Conservation (phyloP, 1,140 invertebrate species). For the Meloidogyne chitwoodi region DNA sequence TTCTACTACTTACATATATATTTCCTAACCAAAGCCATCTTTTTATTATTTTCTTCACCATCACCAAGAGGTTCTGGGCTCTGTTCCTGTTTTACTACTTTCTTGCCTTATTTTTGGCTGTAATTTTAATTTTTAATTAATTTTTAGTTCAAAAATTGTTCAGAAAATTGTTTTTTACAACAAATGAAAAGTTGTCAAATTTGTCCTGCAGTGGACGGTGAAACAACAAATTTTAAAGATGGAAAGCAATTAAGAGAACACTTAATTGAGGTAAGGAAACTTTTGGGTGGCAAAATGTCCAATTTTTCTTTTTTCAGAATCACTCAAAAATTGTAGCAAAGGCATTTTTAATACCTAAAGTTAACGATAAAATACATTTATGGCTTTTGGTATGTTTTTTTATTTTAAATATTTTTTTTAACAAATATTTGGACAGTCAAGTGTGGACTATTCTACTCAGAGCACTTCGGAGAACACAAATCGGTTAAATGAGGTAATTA, state of each 20-base stretch:
- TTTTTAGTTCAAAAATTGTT: not conserved
- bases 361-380: conserved; percentile 17
- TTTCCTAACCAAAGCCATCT: not conserved
- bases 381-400: conserved; percentile 18
- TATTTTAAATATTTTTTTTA: not conserved
- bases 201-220: not conserved
- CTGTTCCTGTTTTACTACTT: not conserved
- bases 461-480: not conserved
- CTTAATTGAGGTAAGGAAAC: not conserved
- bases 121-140: not conserved
- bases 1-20: too few species aligned
- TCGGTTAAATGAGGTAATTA: not conserved
- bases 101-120: too few species aligned
- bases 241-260: not conserved
- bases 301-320: not conserved
- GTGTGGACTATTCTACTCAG: conserved; percentile 8
- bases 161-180: not conserved
- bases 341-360: conserved; percentile 9
- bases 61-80: not conserved
- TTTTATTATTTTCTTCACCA: not conserved
- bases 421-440: not conserved
- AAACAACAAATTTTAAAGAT: not conserved
- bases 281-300: not conserved
- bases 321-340: conserved; percentile 15
- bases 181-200: not conserved